Evolutionary conservation across 1,140 invertebrate genomes (phyloP).

Genomic region (Pogonognathellus flavescens): DNA sequence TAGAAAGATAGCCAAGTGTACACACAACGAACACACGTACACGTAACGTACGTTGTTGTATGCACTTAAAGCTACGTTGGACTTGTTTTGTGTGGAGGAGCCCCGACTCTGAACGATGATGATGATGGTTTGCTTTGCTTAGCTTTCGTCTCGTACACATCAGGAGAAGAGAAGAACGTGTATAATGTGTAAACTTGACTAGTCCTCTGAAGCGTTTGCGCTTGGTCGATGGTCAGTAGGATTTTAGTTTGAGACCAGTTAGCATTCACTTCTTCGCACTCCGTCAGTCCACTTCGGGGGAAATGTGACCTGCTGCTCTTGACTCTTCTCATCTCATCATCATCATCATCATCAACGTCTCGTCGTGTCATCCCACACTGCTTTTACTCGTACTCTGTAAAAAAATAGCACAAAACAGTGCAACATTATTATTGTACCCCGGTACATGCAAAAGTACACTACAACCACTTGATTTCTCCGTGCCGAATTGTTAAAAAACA

Average conservation of each 20-base stretch:
- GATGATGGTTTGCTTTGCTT: neutral
- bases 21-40: neutral
- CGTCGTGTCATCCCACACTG: slow-evolving; percentile 6
- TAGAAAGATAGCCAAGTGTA: neutral
- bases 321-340: slow-evolving; percentile 26
- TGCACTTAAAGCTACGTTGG: neutral
- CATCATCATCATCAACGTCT: slow-evolving; percentile 1
- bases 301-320: slow-evolving; percentile 60
- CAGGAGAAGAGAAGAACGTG: neutral
- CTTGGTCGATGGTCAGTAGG: slow-evolving; percentile 62
- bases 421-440: neutral
- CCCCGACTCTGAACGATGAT: no score
- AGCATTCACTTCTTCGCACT: slow-evolving; percentile 53
- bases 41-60: neutral
- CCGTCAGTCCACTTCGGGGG: slow-evolving; percentile 53
- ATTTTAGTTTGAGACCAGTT: slow-evolving; percentile 62
- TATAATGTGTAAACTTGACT: slow-evolving; percentile 14
- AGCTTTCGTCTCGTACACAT: neutral
- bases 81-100: neutral
- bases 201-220: slow-evolving; percentile 61
- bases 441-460: neutral
- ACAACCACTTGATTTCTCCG: slow-evolving; percentile 9
- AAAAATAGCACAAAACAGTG: neutral
- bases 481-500: neutral
- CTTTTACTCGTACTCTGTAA: neutral